Evolutionary conservation across 1,140 invertebrate genomes (phyloP), one percentile per base, ranked within the genome.

Genomic region (Mya arenaria): DNA sequence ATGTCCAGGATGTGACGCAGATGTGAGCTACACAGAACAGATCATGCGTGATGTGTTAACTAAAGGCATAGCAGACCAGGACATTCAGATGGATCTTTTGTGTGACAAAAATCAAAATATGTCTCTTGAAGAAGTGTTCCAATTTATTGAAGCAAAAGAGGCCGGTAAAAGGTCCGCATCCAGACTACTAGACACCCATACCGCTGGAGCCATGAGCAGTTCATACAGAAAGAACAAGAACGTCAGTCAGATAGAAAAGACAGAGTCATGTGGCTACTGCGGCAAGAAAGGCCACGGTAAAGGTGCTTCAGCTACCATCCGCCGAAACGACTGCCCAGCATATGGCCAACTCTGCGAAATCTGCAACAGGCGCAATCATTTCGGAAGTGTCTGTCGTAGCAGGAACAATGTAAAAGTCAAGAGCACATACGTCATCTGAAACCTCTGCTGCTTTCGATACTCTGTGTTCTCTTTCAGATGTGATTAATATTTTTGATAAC

Each of bases 41-140:
- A 85, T 85, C 28, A 6, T 85, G 4, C 48, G 78, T 4, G 80
- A 85, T 66, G 60, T 62, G 19, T 44, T 82, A 5, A 72, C 58
- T 23, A 17, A 17, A 19, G 69, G 79, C 23, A 37, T 73, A 15
- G 25, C 19, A 28, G 69, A 75, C 41, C 44, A 37, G 3, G 80
- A 82, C n/a, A 82, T 82, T 19, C 71, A 85, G 36, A 56, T 85
- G 17, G 84, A 85, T 36, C 58, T 83, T 10, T 66, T 83, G 4
- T 56, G 80, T 8, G 68, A 83, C 41, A 56, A 74, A n/a, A 84
- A 82, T 44, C 65, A 73, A 58, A 68, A 71, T 41, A 84, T 82
- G 77, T 52, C 63, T 19, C 48, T 84, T 4, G 79, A 86, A 23
- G 75, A 68, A 19, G 63, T 68, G 37, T 79, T 79, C 25, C 13